A percentile compares a stretch with the other conserved stretches of the same genome.
phyloP scores from a whole-genome alignment of 2,113 vertebrate genomes.

The Fregata magnificens region DNA sequence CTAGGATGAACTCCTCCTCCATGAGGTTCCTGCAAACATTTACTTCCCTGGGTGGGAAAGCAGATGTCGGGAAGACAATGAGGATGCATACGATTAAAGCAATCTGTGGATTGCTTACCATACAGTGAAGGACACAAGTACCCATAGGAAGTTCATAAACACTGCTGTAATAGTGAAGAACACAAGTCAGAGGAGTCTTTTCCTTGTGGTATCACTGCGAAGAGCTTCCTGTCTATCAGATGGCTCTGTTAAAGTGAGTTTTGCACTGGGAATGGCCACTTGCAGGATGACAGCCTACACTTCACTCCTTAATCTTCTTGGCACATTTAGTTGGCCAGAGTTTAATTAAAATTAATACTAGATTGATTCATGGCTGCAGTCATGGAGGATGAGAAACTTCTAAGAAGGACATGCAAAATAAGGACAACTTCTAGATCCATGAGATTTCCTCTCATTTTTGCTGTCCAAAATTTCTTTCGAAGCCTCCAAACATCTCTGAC shows the following conservation, averaged over 20 bases:
- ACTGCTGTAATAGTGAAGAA: not conserved
- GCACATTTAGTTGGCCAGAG: not conserved
- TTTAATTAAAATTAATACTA: not conserved
- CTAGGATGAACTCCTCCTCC: not conserved
- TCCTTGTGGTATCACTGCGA: not conserved
- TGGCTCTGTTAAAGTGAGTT: not conserved
- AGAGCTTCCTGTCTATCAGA: not conserved
- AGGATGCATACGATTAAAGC: not conserved
- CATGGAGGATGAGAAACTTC: not conserved
- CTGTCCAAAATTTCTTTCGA: not conserved
- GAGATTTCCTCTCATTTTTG: not conserved
- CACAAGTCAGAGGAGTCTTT: not conserved
- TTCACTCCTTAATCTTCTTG: not conserved
- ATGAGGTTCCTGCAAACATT: not conserved
- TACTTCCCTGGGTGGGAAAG: not conserved
- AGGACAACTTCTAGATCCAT: not conserved
- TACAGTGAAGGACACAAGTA: not conserved
- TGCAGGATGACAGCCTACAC: not conserved
- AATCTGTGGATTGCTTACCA: not conserved
- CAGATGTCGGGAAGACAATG: not conserved
- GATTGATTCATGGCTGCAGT: not conserved
- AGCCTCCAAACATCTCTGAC: not conserved
- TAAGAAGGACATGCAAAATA: not conserved
- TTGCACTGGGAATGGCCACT: not conserved
- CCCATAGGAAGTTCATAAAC: not conserved